Base-by-base conservation (phyloP, 2,797 vertebrate genomes). In the Micropoecilia bifurca region DNA sequence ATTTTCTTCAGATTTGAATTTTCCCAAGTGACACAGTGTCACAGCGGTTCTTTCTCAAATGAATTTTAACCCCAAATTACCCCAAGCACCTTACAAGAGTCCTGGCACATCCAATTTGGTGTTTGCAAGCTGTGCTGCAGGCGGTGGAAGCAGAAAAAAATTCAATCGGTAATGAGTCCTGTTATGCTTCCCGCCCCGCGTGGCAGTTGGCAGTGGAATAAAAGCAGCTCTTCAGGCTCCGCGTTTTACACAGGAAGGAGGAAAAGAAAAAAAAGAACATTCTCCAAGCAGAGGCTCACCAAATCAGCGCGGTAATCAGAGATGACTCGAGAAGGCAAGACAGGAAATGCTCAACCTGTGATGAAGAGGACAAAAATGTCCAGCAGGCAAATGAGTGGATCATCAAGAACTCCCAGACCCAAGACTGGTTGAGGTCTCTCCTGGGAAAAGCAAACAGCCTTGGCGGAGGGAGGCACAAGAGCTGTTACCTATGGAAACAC, bases 401-500 rank as follows among this genome's bases (percentile, higher is more conserved):
- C 3, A 36, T 28, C 59, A 83, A 74, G 79, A 85, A 85, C 88
- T 85, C 83, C 59, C 3, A 87, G 88, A 91, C 90, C 90, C 79
- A 53, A 76, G 82, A 68, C 73, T 28, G 85, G 71, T 77, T 46
- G 28, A 75, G 82, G 87, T 90, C 82, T 20, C 30, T 89, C 82
- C 80, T 95, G 94, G 93, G 95, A 94, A 95, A 94, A 90, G 87
- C 91, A 95, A 95, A 95, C 92, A 93, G 75, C 74, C 28, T 48
- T 22, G 45, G 82, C 72, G 79, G 85, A 90, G 43, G 25, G 71
- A 74, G 73, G 61, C 80, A 90, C 78, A 80, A 63, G 73, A 82
- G 86, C 57, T n/a, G 77, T 80, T 90, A 63, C 85, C 92, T 90
- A 90, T 88, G 91, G 90, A 90, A 90, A 93, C 91, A 63, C 13